Percentiles rank a stretch among this genome's conserved stretches.
phyloP scores from a whole-genome alignment of 1,140 invertebrate genomes.

The Aphaenogaster floridana region DNA sequence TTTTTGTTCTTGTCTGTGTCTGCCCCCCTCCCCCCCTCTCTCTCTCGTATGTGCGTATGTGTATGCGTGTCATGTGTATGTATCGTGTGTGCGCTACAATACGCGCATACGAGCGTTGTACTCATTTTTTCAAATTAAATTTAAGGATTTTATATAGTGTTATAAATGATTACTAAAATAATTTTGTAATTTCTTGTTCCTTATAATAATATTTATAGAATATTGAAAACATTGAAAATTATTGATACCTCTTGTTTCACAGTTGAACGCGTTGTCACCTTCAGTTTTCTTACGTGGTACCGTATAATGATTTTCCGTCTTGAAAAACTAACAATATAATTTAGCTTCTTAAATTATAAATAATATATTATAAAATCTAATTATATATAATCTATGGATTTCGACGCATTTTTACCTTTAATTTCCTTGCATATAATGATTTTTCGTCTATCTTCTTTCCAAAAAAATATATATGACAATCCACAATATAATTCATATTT shows the following conservation, averaged over 20 bases:
- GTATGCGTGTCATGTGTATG: not conserved
- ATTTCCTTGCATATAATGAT: constrained; percentile 4
- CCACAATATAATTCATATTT: not conserved
- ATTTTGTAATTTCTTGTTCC: not conserved
- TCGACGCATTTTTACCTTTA: not conserved
- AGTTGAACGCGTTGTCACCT: constrained; percentile 41
- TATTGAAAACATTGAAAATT: constrained; percentile 44
- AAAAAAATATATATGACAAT: constrained; percentile 17
- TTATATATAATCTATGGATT: constrained; percentile 25
- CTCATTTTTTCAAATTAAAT: not conserved
- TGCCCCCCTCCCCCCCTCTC: too few relatives aligned
- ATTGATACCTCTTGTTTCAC: constrained; percentile 50
- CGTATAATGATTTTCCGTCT: constrained; percentile 37
- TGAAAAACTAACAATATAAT: constrained; percentile 50
- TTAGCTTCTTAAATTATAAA: constrained; percentile 30
- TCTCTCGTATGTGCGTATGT: too few relatives aligned
- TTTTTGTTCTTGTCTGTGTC: not conserved
- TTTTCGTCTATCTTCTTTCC: not conserved
- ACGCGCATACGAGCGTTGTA: not conserved
- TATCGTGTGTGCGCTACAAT: not conserved
- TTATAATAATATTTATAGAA: constrained; percentile 21
- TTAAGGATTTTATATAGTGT: not conserved
- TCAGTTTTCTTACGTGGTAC: constrained; percentile 49
- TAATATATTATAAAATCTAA: constrained; percentile 26
- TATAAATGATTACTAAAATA: not conserved